Conservation (phyloP, 2,797 vertebrate genomes). For the Chaunax sp. region DNA sequence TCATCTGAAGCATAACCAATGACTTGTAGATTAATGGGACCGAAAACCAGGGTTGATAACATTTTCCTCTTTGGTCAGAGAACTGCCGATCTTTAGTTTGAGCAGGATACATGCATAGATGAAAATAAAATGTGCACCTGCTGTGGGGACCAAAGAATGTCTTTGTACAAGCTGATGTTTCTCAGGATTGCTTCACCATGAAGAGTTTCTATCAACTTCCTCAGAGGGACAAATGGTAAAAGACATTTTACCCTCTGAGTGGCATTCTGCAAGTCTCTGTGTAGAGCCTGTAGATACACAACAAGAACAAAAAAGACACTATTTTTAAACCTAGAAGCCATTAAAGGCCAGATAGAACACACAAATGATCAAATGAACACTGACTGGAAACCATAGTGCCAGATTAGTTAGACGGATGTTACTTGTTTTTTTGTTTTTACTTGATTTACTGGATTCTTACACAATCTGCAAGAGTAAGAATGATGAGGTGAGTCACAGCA, state of each 20-base stretch:
- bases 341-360: background rate
- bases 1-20: conserved; percentile 79
- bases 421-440: too few species aligned
- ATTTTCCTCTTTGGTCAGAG: conserved; percentile 46
- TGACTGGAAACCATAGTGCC: background rate
- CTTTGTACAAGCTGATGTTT: conserved; percentile 74
- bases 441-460: too few species aligned
- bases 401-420: too few species aligned
- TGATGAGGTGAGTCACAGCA: background rate
- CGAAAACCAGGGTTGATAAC: conserved; percentile 54
- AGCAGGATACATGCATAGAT: conserved; percentile 34
- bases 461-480: too few species aligned
- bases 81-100: conserved; percentile 32
- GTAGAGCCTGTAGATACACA: conserved; percentile 69
- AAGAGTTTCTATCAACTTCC: conserved; percentile 76
- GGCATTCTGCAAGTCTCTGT: conserved; percentile 60
- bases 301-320: conserved; percentile 4
- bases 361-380: conserved; percentile 7
- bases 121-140: conserved; percentile 81
- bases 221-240: conserved; percentile 86
- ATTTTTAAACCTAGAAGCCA: too few species aligned
- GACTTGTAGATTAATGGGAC: conserved; percentile 72
- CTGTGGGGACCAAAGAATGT: conserved; percentile 87
- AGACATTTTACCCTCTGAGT: conserved; percentile 83
- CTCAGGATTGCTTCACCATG: conserved; percentile 74